These are phyloP conservation scores for Philypnodon macrostomus DNA, from an alignment of 2,797 vertebrate species.

Conservation along the genomic window DNA sequence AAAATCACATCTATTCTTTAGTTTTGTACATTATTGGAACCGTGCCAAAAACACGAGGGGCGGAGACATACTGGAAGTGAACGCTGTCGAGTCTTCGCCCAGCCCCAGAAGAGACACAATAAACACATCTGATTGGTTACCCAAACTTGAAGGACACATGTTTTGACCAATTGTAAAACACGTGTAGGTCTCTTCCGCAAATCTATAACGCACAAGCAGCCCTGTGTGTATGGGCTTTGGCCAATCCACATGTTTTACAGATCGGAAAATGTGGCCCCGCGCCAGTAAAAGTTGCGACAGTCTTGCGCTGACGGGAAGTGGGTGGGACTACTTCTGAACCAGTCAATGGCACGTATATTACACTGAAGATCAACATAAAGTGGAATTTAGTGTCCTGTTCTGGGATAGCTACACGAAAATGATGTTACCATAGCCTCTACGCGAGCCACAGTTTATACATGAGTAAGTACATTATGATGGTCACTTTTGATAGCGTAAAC, in stretches of 20 bases:
- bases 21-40: background rate
- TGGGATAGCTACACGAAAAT: background rate
- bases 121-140: slow-evolving; percentile 5
- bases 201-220: background rate
- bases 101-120: too few species aligned
- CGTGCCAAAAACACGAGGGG: slow-evolving; percentile 9
- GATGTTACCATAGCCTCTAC: background rate
- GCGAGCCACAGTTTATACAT: background rate
- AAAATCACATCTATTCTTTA: too few species aligned
- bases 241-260: background rate
- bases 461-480: slow-evolving; percentile 26
- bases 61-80: slow-evolving; percentile 52
- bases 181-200: accelerated
- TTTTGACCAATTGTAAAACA: slow-evolving; percentile 11
- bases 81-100: background rate
- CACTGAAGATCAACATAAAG: background rate
- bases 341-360: background rate
- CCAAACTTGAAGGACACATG: slow-evolving; percentile 3
- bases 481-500: slow-evolving; percentile 4
- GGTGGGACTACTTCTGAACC: slow-evolving; percentile 4
- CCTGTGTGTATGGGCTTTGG: accelerated
- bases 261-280: background rate
- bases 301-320: slow-evolving; percentile 52
- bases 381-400: background rate
- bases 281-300: slow-evolving; percentile 7